Evolutionary conservation across 2,888 invertebrate genomes (phyloP).

Genomic region (Temnothorax unifasciatus): DNA sequence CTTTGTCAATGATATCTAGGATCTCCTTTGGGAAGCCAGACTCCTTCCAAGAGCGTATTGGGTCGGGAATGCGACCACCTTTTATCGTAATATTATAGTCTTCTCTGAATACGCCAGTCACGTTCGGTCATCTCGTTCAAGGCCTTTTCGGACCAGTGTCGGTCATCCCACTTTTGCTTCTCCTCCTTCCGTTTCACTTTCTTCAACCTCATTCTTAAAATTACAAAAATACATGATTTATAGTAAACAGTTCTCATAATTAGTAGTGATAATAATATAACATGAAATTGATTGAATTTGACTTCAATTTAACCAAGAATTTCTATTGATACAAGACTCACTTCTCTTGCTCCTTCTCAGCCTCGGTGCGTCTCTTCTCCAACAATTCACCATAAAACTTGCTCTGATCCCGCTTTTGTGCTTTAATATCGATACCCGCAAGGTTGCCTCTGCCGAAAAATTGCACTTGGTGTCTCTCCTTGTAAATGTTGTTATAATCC

Average conservation of each 20-base stretch:
- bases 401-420: slow-evolving; percentile 97
- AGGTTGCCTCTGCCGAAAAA: slow-evolving; percentile 99
- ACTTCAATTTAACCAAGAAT: neutral
- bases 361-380: slow-evolving; percentile 97
- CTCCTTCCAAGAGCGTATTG: slow-evolving; percentile 98
- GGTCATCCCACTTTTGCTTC: slow-evolving; percentile 99
- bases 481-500: slow-evolving; percentile 98
- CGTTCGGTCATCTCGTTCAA: slow-evolving; percentile 98
- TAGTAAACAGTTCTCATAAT: neutral
- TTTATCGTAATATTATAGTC: slow-evolving; percentile 99
- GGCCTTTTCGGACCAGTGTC: slow-evolving; percentile 99
- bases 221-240: slow-evolving; percentile 20
- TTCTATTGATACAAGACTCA: slow-evolving; percentile 47
- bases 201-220: slow-evolving; percentile 91
- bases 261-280: neutral
- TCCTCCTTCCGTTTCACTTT: slow-evolving; percentile 98
- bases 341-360: slow-evolving; percentile 98
- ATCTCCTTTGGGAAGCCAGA: slow-evolving; percentile 96
- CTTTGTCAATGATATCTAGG: slow-evolving; percentile 96
- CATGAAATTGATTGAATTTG: neutral
- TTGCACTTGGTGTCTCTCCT: slow-evolving; percentile 98
- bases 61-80: slow-evolving; percentile 98
- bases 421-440: slow-evolving; percentile 99
- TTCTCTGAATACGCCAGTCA: slow-evolving; percentile 99
- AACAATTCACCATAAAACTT: slow-evolving; percentile 98